Evolutionary conservation across 2,888 invertebrate species (phyloP), one percentile per base, ranked within the genome.

Genomic region (Eulithis prunata): DNA sequence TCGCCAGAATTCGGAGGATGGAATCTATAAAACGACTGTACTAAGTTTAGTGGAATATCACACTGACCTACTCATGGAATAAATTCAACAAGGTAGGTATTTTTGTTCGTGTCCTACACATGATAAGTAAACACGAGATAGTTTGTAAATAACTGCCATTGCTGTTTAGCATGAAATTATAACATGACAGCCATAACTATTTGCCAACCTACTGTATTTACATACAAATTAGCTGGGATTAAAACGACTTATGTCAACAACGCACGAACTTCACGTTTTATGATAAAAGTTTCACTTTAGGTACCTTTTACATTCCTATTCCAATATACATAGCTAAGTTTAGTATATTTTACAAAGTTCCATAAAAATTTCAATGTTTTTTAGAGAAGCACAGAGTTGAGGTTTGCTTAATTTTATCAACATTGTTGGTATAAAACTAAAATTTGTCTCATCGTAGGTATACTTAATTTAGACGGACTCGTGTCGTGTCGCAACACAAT

Each of bases 141-240:
- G 51, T 53, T 62, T 6, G 38, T 56, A 64, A 69, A 68, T 67
- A 60, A n/a, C 66, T 66, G 67, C 58, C 11, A 71, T 70, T 59
- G 68, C 60, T 58, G 59, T 67, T 65, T 65, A 68, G 59, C 72
- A 72, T 71, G 72, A 59, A 66, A 68, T 64, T 60, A 60, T 46
- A 63, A 67, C 66, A 67, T 66, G 68, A 71, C 68, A 71, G 63
- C 47, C 61, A 61, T 58, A 61, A 68, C 63, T 61, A 65, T 64
- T 68, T 64, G 55, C 56, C 57, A 57, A 47, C 47, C 41, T 41
- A 41, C 54, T 64, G 70, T 58, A 70, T 66, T 70, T 54, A 63
- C 70, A 68, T 71, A 73, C 69, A 68, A 69, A 71, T 71, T 68
- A 68, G 58, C n/a, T 51, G 11, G 71, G 72, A 77, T 78, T 71